Evolutionary conservation across 2,888 invertebrate genomes (phyloP).

Genomic region (Gastracanthus pulcherrimus): DNA sequence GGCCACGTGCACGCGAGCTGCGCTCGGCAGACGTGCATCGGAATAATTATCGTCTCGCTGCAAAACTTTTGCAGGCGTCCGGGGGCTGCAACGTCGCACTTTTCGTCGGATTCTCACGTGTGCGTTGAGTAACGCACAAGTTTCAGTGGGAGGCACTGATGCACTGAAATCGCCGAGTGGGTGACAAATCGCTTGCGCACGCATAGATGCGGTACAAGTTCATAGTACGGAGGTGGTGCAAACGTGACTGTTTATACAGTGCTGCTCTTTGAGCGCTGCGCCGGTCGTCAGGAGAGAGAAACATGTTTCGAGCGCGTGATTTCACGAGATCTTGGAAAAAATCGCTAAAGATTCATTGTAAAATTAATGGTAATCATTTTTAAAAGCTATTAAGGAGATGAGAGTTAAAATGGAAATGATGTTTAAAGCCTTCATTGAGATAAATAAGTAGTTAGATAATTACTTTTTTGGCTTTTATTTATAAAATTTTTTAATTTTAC

Average conservation of each 20-base stretch:
- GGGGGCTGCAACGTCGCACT: too few species aligned
- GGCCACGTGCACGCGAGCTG: too few species aligned
- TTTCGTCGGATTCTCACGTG: neutral
- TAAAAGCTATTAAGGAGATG: too few species aligned
- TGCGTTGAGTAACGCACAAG: neutral
- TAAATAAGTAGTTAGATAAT: too few species aligned
- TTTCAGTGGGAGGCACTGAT: too few species aligned
- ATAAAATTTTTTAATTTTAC: too few species aligned
- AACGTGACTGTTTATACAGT: neutral
- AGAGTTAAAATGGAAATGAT: too few species aligned
- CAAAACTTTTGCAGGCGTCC: too few species aligned
- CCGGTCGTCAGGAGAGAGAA: neutral
- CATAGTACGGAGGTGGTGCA: neutral
- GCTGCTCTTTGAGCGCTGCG: neutral
- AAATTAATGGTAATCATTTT: too few species aligned
- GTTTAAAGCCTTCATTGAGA: too few species aligned
- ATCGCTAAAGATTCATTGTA: neutral
- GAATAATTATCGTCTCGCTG: neutral
- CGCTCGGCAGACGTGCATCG: neutral
- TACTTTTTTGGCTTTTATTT: too few species aligned
- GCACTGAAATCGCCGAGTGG: too few species aligned
- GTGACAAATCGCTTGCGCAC: neutral
- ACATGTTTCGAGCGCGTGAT: neutral
- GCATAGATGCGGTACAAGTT: neutral
- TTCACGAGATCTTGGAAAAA: neutral